Base-by-base conservation (phyloP, 2,797 vertebrate species). In the Cercopithecus petaurista region DNA sequence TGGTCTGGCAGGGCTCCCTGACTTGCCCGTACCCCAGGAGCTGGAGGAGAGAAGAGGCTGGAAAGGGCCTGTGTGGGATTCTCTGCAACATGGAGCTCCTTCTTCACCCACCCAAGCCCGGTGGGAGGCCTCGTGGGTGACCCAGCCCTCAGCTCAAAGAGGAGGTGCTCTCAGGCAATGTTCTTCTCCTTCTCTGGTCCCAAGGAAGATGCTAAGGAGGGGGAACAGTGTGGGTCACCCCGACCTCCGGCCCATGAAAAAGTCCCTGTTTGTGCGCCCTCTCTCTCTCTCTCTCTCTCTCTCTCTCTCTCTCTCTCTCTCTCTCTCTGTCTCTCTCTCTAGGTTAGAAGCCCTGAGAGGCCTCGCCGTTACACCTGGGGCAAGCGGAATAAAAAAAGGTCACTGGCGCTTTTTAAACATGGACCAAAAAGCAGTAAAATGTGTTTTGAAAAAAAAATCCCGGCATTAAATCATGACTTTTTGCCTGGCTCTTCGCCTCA, bases 371-470 rank as follows among this genome's bases (percentile, higher is more conserved):
- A 98, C 98, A 99, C 99, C 99, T 99, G 98, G 99, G 98, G 98
- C 98, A 98, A 98, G 98, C 93, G 91, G 98, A 98, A 99, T 99
- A 99, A 99, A 99, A 99, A 99, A 99, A 99, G 98, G 98, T 99
- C 99, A 99, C 98, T 7, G 85, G 98, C 87, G 98, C 99, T 99
- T 99, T 99, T 99, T 99, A 99, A 99, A 99, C 99, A 99, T 98
- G 99, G 99, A 99, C 98, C 99, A 99, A 99, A 99, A 99, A 98
- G 98, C 98, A 98, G 98, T 99, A 99, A 99, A 99, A 99, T 99
- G 99, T 99, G 98, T 99, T 99, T 98, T 98, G 98, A 98, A 98
- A 98, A 99, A 99, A 99, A 99, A 99, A 98, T 98, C 96, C 98
- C 96, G 88, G 99, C 98, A 99, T 98, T 99, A 99, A 99, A 99